Conservation (phyloP, 2,888 invertebrate species). For the Leucania comma region DNA sequence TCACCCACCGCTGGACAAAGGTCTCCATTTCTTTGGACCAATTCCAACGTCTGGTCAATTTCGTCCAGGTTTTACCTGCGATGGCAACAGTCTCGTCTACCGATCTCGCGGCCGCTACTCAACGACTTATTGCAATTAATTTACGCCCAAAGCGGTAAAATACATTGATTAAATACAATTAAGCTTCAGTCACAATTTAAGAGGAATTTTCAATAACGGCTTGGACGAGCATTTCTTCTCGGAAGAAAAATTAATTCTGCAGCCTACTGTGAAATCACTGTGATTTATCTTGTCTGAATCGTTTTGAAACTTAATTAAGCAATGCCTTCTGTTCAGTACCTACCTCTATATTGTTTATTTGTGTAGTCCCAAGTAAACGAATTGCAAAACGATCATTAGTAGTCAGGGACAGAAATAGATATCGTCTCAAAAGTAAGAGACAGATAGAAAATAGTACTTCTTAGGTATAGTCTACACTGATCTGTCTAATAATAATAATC, state of each 20-base stretch:
- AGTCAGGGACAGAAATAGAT: too few relatives aligned
- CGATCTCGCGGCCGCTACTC: not conserved
- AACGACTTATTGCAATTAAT: not conserved
- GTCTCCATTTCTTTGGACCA: not conserved
- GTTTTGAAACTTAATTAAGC: constrained; percentile 27
- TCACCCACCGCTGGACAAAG: not conserved
- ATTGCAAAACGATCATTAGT: too few relatives aligned
- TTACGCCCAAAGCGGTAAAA: constrained; percentile 23
- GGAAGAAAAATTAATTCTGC: constrained; percentile 12
- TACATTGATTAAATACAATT: constrained; percentile 2
- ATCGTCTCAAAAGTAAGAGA: too few relatives aligned
- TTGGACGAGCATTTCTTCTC: constrained; percentile 14
- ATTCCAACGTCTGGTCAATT: not conserved
- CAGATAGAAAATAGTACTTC: too few relatives aligned
- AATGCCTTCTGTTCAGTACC: not conserved
- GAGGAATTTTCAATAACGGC: not conserved
- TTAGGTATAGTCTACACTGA: too few relatives aligned
- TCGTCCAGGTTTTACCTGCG: not conserved
- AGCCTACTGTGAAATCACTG: constrained; percentile 13
- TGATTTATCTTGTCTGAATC: constrained; percentile 22
- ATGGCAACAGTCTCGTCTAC: not conserved
- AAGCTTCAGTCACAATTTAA: constrained; percentile 9
- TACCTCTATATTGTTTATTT: not conserved
- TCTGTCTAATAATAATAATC: too few relatives aligned
- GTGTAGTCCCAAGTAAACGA: not conserved